Base-by-base conservation (phyloP, 1,140 invertebrate genomes). In the Brachionus rotundiformis region DNA sequence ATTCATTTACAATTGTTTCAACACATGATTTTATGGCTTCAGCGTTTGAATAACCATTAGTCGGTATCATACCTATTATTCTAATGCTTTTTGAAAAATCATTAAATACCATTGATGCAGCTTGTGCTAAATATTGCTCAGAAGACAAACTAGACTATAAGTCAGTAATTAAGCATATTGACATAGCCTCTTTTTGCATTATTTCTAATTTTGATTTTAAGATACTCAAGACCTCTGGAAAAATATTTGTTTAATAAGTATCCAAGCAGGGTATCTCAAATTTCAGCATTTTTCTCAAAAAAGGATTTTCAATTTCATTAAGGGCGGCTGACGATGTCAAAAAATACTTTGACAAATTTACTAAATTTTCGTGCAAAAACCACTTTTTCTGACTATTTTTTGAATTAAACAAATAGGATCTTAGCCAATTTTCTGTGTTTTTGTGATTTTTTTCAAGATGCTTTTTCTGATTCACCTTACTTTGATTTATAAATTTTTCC, bases 21-120 rank as follows among this genome's bases (percentile, higher is more conserved):
- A 59, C n/a, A 11, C 54, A 59, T 6, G 10, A 6, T 59, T 59
- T 59, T 6, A 59, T 59, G 5, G 54, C 25, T 23, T 59, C 54
- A 23, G 54, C 3, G 25, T 59, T 59, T 59, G 11, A 23, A 59
- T 2, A 11, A 19, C 54, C 11, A 59, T 59, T 59, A 25, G 54
- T 59, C 16, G 54, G 19, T 25, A 59, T 59, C 54, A 59, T 59
- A 59, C 54, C 54, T 59, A 59, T 59, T 59, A 59, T 59, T 59
- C 54, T 23, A 11, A 59, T 59, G 19, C 19, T 25, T 59, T 59
- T 59, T 4, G 16, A 27, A 59, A 59, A 59, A 59, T 59, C 11
- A 59, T 59, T 11, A 25, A 27, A 59, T 23, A 59, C 25, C 11
- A 59, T 59, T 25, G 54, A 59, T n/a, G 47, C 47, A n/a, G 16